A percentile compares a stretch with the other conserved stretches of the same genome.
Evolutionary conservation across 35 echinoderm and acorn worm species (phyloP).

Genomic region (Strongylocentrotus purpuratus): DNA sequence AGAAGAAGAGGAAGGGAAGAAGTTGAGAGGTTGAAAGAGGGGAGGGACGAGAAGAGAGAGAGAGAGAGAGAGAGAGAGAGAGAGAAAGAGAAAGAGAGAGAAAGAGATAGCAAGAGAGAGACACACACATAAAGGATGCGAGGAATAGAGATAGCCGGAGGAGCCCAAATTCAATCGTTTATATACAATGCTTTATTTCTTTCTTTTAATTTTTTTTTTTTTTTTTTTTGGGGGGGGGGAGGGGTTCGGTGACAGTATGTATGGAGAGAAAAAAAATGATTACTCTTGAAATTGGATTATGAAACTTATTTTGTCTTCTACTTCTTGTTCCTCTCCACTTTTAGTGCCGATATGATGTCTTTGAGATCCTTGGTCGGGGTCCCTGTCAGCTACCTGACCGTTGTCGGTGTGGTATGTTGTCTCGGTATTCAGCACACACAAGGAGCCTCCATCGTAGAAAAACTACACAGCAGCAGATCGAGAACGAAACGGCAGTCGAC

Average conservation of each 20-base stretch:
- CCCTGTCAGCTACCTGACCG: background rate
- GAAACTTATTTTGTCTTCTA: background rate
- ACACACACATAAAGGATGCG: background rate
- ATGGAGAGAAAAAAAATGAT: too few relatives aligned
- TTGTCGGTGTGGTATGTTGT: background rate
- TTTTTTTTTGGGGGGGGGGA: too few relatives aligned
- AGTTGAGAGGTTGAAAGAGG: too few relatives aligned
- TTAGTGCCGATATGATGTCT: background rate
- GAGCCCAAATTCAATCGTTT: background rate
- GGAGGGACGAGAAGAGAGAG: background rate
- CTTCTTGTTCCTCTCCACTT: background rate
- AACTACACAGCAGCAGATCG: background rate
- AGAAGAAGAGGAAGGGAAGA: background rate
- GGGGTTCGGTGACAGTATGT: too few relatives aligned
- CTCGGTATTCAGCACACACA: background rate
- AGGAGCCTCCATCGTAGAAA: constrained; percentile 11
- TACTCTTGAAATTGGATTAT: background rate
- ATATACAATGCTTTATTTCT: too few relatives aligned
- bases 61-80: background rate
- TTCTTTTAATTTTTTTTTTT: too few relatives aligned
- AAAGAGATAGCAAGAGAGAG: background rate
- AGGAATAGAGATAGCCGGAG: background rate
- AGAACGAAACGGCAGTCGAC: background rate
- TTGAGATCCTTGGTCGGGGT: background rate
- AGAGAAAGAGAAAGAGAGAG: background rate